Evolutionary conservation across 2,113 vertebrate genomes (phyloP).

Genomic region (Rhineura floridana): DNA sequence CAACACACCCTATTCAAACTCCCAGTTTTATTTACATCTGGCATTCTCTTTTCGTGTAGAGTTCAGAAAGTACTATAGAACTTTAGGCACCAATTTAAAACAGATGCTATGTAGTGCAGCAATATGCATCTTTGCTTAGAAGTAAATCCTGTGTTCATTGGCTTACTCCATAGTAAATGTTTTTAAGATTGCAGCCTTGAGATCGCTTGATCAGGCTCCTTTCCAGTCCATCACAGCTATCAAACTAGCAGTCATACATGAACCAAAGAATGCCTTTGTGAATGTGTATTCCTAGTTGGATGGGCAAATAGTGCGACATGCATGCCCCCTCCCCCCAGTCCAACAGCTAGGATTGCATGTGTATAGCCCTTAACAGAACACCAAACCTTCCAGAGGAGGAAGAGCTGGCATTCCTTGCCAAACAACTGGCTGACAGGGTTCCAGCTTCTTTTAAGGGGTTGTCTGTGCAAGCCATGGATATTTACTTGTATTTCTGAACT

Average conservation of each 20-base stretch:
- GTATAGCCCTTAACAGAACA: neutral
- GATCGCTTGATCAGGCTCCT: too few species aligned
- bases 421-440: neutral
- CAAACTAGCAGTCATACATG: too few species aligned
- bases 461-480: neutral
- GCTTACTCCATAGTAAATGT: neutral
- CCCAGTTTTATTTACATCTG: conserved; percentile 21
- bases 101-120: neutral
- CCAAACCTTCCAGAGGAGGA: neutral
- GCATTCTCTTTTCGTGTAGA: conserved; percentile 34
- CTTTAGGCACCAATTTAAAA: conserved; percentile 55
- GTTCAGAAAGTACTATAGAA: conserved; percentile 60
- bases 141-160: neutral
- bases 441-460: neutral
- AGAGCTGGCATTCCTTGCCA: neutral
- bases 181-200: neutral
- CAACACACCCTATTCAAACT: neutral
- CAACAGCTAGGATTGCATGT: neutral
- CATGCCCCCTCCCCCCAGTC: neutral
- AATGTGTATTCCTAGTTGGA: neutral
- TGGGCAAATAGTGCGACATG: too few species aligned
- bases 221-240: too few species aligned
- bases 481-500: neutral
- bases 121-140: neutral
- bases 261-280: neutral